These are phyloP conservation scores for Drosophila koepferae DNA, from an alignment of 2,888 invertebrate genomes.

Conservation along the genomic window DNA sequence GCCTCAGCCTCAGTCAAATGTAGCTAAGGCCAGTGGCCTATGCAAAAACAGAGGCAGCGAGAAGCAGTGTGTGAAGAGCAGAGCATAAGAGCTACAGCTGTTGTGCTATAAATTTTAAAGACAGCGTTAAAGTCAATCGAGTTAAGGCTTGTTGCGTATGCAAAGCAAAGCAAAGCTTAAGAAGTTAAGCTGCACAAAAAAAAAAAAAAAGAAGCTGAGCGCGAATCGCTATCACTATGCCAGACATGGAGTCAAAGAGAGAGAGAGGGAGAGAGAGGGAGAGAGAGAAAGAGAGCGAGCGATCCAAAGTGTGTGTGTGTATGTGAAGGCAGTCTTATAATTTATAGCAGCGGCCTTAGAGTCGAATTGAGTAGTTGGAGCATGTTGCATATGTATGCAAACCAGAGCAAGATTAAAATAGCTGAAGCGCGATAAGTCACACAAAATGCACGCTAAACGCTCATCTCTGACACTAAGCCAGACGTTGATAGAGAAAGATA, in stretches of 20 bases:
- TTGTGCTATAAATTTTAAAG: background rate
- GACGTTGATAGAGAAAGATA: background rate
- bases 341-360: background rate
- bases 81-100: background rate
- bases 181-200: background rate
- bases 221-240: background rate
- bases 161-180: background rate
- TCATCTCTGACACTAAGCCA: conserved; percentile 41
- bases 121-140: background rate
- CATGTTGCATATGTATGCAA: conserved; percentile 8
- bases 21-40: background rate
- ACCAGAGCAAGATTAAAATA: background rate
- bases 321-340: background rate
- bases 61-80: background rate
- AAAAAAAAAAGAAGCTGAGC: background rate
- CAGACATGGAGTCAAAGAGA: background rate
- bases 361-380: conserved; percentile 1
- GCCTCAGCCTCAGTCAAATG: background rate
- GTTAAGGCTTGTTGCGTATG: background rate
- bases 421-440: conserved; percentile 6
- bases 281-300: background rate
- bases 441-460: conserved; percentile 25
- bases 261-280: too few species aligned
- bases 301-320: background rate
- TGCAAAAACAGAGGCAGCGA: background rate